A percentile compares a stretch with the other conserved stretches of the same genome.
phyloP scores from a whole-genome alignment of 2,113 vertebrate genomes.

The Talpa occidentalis region DNA sequence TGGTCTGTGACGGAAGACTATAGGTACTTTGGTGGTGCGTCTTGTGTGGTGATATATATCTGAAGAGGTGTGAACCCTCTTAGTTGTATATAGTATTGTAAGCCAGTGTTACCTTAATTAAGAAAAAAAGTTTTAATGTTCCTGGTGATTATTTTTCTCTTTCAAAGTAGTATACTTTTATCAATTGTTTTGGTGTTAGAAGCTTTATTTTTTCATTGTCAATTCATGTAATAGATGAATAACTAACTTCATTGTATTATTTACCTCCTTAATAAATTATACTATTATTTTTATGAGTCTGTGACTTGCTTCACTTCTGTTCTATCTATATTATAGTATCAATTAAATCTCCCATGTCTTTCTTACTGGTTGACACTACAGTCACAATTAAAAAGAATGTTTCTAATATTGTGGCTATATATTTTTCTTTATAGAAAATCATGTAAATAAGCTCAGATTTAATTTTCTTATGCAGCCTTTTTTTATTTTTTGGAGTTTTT shows the following conservation, averaged over 20 bases:
- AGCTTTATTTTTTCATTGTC: not conserved
- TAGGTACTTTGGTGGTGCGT: no score
- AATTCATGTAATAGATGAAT: not conserved
- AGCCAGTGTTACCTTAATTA: no score
- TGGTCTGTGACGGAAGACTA: no score
- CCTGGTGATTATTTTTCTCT: not conserved
- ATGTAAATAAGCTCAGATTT: not conserved
- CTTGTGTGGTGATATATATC: no score
- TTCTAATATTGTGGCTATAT: not conserved
- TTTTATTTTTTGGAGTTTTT: not conserved
- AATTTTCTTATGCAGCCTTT: not conserved
- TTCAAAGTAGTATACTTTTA: not conserved
- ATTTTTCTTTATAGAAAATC: not conserved
- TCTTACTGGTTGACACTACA: not conserved
- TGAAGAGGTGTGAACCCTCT: no score
- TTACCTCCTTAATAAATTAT: not conserved
- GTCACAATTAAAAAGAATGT: not conserved
- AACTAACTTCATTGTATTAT: not conserved
- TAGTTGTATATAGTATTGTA: no score
- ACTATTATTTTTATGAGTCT: not conserved
- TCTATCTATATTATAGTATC: not conserved
- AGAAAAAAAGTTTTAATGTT: not conserved
- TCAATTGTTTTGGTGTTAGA: not conserved
- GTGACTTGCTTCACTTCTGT: conserved; percentile 4
- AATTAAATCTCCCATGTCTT: not conserved